These are phyloP conservation scores for Philereme vetulata DNA, from an alignment of 2,888 invertebrate genomes.

Conservation along the genomic window DNA sequence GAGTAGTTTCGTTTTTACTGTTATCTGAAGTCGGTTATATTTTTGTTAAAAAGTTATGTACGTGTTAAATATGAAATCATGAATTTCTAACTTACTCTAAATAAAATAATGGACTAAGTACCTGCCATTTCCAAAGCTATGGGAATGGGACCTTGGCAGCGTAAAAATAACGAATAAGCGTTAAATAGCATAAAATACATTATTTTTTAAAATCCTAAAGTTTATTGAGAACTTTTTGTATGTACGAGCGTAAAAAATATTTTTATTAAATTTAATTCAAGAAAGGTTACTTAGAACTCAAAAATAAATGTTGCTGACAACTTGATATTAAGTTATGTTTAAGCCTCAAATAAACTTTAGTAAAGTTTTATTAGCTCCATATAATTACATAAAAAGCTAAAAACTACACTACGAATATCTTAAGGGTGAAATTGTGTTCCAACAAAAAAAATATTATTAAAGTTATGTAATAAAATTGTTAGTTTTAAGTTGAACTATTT, in stretches of 20 bases:
- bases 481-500: too few relatives aligned
- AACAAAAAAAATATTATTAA: too few relatives aligned
- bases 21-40: too few relatives aligned
- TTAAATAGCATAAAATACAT: slow-evolving; percentile 36
- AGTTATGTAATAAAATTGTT: too few relatives aligned
- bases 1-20: too few relatives aligned
- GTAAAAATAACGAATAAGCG: slow-evolving; percentile 66
- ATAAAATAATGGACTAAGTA: slow-evolving; percentile 54
- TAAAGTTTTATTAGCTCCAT: neutral
- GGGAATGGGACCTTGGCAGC: slow-evolving; percentile 83
- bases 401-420: too few relatives aligned
- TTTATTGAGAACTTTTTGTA: slow-evolving; percentile 7
- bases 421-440: too few relatives aligned
- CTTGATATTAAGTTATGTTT: neutral
- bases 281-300: too few relatives aligned
- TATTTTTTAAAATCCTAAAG: slow-evolving; percentile 7
- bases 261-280: too few relatives aligned
- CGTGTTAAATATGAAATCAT: slow-evolving; percentile 4
- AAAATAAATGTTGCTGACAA: too few relatives aligned
- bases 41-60: slow-evolving; percentile 3
- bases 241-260: too few relatives aligned
- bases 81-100: slow-evolving; percentile 11
- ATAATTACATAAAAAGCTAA: too few relatives aligned
- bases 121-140: slow-evolving; percentile 84
- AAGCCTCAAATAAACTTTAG: slow-evolving; percentile 7